Evolutionary conservation across 2,113 vertebrate genomes (phyloP), one percentile per base, ranked within the genome.

Genomic region (Glareola pratincola): DNA sequence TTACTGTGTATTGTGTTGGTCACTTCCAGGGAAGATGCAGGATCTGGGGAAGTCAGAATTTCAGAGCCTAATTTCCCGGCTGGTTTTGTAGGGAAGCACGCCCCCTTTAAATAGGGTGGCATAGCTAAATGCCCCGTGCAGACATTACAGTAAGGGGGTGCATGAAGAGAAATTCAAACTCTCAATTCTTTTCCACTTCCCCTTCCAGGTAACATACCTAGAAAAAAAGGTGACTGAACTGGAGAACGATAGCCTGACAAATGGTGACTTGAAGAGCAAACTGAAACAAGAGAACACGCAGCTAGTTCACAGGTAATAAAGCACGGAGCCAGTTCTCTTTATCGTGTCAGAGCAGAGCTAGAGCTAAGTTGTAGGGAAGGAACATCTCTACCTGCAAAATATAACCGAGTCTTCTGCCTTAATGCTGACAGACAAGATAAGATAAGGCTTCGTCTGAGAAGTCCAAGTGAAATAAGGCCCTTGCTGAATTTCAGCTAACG

Each of bases 181-280:
- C n/a, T 60, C 26, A 37, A 1, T 72, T 78, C 12, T 63, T 64
- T 76, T 41, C 54, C 0, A 1, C 30, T 93, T 79, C 16, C 23
- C 45, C 47, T 85, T 72, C 63, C 96, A 99, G 99, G 99, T 99
- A 93, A 99, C 97, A 0, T 99, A 98, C 86, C 95, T 99, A 87
- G 99, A 99, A 82, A 99, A 99, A 96, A 99, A 99, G 89, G 99
- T 99, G 94, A 98, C 98, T 9, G 99, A 99, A 79, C 97, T 99
- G 85, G 99, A 99, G 96, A 99, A 98, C 6, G 99, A 99, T 86
- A 99, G 97, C 95, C 89, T 99, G 94, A 98, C 98, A 78, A 99
- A 98, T 0, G 98, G 99, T 48, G 99, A 99, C 91, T 94, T 99
- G 76, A 99, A 99, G 96, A 99, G 99, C 96, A 99, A 98, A 97